Conservation (phyloP, 1,140 invertebrate species). For the Condylostylus longicornis region DNA sequence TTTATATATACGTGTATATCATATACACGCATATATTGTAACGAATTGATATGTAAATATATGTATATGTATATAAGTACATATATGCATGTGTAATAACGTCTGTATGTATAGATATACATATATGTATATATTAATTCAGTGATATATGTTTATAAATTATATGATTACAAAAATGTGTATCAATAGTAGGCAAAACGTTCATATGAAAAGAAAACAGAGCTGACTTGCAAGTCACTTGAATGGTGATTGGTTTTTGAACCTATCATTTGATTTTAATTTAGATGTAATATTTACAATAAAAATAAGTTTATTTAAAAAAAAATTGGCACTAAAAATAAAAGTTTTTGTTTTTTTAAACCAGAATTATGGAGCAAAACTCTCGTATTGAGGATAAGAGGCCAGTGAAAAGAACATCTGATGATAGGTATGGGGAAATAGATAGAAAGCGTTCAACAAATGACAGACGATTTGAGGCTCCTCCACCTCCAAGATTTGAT, state of each 20-base stretch:
- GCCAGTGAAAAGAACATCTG: constrained; percentile 25
- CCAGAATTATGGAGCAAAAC: constrained; percentile 17
- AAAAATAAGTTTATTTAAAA: constrained; percentile 5
- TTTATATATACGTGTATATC: too few species aligned
- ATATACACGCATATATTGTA: constrained; percentile 5
- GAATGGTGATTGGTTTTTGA: background rate
- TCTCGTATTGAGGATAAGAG: constrained; percentile 32
- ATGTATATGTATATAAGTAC: constrained; percentile 9
- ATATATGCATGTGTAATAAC: too few species aligned
- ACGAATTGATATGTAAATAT: background rate
- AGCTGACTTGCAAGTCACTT: background rate
- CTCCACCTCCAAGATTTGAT: constrained; percentile 30
- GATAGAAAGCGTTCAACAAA: constrained; percentile 30
- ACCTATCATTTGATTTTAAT: constrained; percentile 1
- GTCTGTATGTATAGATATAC: too few species aligned
- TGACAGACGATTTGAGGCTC: constrained; percentile 33
- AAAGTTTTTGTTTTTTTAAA: constrained; percentile 14
- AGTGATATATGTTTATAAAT: too few species aligned
- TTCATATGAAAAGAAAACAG: background rate
- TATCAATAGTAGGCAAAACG: too few species aligned
- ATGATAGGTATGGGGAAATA: constrained; percentile 28
- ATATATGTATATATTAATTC: too few species aligned
- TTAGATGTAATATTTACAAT: background rate
- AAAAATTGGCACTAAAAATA: constrained; percentile 8
- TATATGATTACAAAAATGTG: too few species aligned